Evolutionary conservation across 2,888 invertebrate genomes (phyloP).

Genomic region (Eupithecia inturbata): DNA sequence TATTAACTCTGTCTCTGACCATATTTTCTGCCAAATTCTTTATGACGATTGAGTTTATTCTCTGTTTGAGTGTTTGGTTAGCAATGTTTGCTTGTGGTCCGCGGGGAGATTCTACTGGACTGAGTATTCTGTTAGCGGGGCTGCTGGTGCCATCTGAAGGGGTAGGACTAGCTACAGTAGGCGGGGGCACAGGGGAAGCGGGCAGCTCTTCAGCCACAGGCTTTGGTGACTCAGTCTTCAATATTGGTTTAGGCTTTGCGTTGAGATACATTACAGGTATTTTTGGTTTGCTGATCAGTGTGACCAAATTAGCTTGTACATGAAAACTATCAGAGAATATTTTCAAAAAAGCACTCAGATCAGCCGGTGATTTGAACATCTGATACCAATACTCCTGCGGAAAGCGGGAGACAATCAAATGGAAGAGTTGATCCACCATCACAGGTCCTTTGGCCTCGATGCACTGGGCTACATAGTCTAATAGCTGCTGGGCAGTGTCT

Average conservation of each 20-base stretch:
- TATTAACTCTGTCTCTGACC: slow-evolving; percentile 80
- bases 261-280: slow-evolving; percentile 85
- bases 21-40: slow-evolving; percentile 95
- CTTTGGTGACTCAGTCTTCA: slow-evolving; percentile 81
- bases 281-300: slow-evolving; percentile 90
- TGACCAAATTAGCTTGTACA: slow-evolving; percentile 96
- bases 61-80: slow-evolving; percentile 93
- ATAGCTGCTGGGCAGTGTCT: slow-evolving; percentile 90
- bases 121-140: slow-evolving; percentile 80
- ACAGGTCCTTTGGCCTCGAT: slow-evolving; percentile 92
- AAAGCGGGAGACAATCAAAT: slow-evolving; percentile 90
- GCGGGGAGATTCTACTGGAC: slow-evolving; percentile 80
- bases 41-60: slow-evolving; percentile 94
- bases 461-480: slow-evolving; percentile 92
- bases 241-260: slow-evolving; percentile 71
- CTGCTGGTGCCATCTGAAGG: slow-evolving; percentile 77
- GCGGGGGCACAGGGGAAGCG: slow-evolving; percentile 65
- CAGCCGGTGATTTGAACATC: slow-evolving; percentile 95
- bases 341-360: slow-evolving; percentile 94
- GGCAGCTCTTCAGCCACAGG: slow-evolving; percentile 73
- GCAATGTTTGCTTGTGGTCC: slow-evolving; percentile 80
- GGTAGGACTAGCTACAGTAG: slow-evolving; percentile 72
- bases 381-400: slow-evolving; percentile 91
- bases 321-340: slow-evolving; percentile 97
- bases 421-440: slow-evolving; percentile 94